Conservation (phyloP, 2,888 invertebrate species). For the Norana najaformis region DNA sequence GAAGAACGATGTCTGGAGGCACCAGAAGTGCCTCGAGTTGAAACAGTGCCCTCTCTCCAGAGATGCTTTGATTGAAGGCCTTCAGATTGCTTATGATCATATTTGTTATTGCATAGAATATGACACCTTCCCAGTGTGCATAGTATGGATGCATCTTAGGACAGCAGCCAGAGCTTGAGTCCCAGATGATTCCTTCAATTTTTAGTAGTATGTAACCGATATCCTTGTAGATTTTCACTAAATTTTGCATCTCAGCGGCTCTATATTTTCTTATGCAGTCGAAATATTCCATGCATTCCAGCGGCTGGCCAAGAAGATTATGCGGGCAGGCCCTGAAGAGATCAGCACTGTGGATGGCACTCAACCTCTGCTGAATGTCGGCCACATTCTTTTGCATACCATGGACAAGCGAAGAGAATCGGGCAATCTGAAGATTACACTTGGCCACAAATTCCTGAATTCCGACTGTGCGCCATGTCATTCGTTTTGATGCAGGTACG, state of each 20-base stretch:
- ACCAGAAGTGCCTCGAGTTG: conserved; percentile 78
- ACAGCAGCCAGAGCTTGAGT: conserved; percentile 77
- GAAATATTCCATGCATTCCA: conserved; percentile 70
- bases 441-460: conserved; percentile 74
- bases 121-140: conserved; percentile 78
- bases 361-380: conserved; percentile 59
- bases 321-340: conserved; percentile 58
- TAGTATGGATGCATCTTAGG: conserved; percentile 78
- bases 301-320: conserved; percentile 54
- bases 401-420: conserved; percentile 57
- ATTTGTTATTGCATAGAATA: conserved; percentile 72
- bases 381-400: conserved; percentile 63
- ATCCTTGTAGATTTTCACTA: conserved; percentile 77
- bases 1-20: conserved; percentile 75
- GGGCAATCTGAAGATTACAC: conserved; percentile 64
- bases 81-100: conserved; percentile 75
- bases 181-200: conserved; percentile 80
- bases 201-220: conserved; percentile 82
- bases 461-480: conserved; percentile 84
- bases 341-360: conserved; percentile 57
- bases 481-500: conserved; percentile 78
- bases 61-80: conserved; percentile 70
- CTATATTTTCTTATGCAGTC: conserved; percentile 73
- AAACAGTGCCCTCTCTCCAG: conserved; percentile 71
- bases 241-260: conserved; percentile 70